Base-by-base conservation (phyloP, 2,113 vertebrate genomes). In the Emydura subglobosa region DNA sequence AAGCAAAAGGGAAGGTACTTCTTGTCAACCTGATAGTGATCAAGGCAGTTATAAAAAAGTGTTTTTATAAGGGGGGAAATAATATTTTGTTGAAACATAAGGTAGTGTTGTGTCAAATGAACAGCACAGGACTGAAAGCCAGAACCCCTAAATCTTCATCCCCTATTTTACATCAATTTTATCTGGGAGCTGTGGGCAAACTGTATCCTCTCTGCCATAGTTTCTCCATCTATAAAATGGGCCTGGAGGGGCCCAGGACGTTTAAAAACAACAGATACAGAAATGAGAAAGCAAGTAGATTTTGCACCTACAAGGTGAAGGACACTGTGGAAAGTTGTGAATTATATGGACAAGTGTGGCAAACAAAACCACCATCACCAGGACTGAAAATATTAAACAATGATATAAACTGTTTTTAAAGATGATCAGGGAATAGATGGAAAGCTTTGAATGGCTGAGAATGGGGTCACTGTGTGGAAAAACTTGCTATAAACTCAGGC, bases 381-480 rank as follows among this genome's bases (percentile, higher is more conserved):
- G 39, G 11, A 3, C 29, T 2, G 1, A 29, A 24, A 42, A 55
- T 42, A 61, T 29, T 59, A n/a, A 14, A 59, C 57, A 59, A 59
- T 7, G 44, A 53, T 34, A 24, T 50, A 61, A 3, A 0, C 0
- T 31, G 8, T 44, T 42, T 34, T 3, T 7, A 27, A 14, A 27
- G 17, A 34, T 16, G 47, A 8, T 11, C 61, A 27, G 27, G 42
- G 84, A 57, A n/a, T 76, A 11, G n/a, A 24, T 1, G 80, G n/a
- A 44, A 89, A 44, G 25, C 68, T 34, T 19, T 1, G 1, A 19
- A 0, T 1, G 50, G 34, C 16, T 44, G 85, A 10, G 50, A 81
- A 65, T 1, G 0, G 0, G 1, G n/a, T 65, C 55, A 0, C 29
- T 54, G 51, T 4, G 0, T 0, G 6, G 27, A 3, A 76, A 17